These are phyloP conservation scores for Oophaga sylvatica DNA, from an alignment of 2,797 vertebrate species.

Conservation along the genomic window DNA sequence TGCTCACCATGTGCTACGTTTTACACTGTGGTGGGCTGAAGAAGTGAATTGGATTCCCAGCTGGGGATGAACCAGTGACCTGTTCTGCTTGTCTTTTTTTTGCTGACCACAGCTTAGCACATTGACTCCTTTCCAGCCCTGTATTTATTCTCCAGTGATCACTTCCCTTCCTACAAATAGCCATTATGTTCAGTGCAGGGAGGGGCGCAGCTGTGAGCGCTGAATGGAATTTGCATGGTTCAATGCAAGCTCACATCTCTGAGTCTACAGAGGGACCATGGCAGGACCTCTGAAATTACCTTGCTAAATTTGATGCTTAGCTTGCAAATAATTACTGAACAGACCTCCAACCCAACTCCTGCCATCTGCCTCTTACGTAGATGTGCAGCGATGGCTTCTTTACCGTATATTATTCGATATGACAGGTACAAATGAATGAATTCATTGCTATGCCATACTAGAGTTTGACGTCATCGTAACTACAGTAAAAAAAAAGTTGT, in stretches of 20 bases:
- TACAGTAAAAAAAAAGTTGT: background rate
- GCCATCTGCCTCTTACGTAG: background rate
- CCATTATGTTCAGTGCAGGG: slow-evolving; percentile 28
- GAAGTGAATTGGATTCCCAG: background rate
- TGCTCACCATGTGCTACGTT: background rate
- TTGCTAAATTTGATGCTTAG: background rate
- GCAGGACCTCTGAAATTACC: background rate
- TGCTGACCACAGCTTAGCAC: background rate
- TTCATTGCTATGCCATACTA: background rate
- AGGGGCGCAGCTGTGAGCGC: slow-evolving; percentile 6
- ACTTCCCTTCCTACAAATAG: slow-evolving; percentile 23
- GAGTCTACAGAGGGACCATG: slow-evolving; percentile 5
- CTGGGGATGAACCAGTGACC: background rate
- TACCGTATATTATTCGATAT: background rate
- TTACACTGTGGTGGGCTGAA: background rate
- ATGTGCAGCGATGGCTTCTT: background rate
- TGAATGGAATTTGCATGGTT: slow-evolving; percentile 42
- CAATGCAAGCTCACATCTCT: slow-evolving; percentile 30
- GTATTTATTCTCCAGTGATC: background rate
- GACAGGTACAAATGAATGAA: background rate
- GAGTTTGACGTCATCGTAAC: background rate
- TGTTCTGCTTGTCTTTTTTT: background rate
- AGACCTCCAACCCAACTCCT: background rate
- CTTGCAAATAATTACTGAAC: background rate
- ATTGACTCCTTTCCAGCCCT: background rate